Base-by-base conservation (phyloP, 2,888 invertebrate species). In the Rhodophaea formosa region DNA sequence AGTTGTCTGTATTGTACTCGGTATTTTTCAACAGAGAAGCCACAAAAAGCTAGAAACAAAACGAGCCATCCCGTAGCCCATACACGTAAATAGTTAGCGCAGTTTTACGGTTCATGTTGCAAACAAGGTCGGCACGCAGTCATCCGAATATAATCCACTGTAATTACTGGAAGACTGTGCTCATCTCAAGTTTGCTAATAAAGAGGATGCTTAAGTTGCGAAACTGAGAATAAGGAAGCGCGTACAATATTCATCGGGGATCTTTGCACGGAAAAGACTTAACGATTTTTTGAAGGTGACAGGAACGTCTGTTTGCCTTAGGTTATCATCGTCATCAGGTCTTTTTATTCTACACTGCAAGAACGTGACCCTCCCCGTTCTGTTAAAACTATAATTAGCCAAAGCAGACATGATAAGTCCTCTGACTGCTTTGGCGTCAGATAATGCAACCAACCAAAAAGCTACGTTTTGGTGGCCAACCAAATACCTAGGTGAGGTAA, bases 141-240 rank as follows among this genome's bases (percentile, higher is more conserved):
- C 81, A 77, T 68, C 78, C 75, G 84, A 76, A 83, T 83, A 82
- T 89, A 87, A 88, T 86, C 85, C 80, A 73, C 72, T 77, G 79
- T 88, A 89, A 88, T 89, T 88, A 88, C 86, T 84, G 77, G 83
- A 86, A 86, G 82, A 84, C 81, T 82, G 69, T 72, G 76, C 83
- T 82, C 80, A 74, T 78, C 80, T 77, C 71, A 88, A 89, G 83
- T 89, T 89, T 88, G 80, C 81, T 88, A 89, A 89, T 89, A 89
- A 89, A 88, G 86, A 84, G 84, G 84, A 81, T 84, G 83, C 84
- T 82, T 80, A 77, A 85, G 82, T 82, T 82, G 35, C 68, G 75
- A 71, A 72, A 71, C 71, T 67, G 66, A 39, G 64, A 62, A 57
- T 77, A 70, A 75, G 62, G 75, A 62, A 47, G 53, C 46, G 62